A percentile compares a stretch with the other conserved stretches of the same genome.
Conservation (phyloP, 2,797 vertebrate genomes). For the Pangasius djambal region DNA sequence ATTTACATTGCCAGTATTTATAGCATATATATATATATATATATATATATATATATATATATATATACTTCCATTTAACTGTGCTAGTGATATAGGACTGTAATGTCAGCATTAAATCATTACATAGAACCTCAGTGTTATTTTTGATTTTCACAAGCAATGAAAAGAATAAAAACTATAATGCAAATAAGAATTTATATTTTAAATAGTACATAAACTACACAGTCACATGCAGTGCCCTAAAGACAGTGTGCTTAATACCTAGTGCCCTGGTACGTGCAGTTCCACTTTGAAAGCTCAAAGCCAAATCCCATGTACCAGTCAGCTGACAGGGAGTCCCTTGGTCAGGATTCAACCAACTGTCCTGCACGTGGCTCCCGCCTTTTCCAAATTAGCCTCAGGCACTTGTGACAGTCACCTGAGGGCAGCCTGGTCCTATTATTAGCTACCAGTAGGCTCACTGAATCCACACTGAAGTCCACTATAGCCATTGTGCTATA, state of each 20-base stretch:
- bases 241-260: not conserved
- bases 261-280: constrained; percentile 1
- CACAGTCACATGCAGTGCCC: not conserved
- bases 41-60: too few species aligned
- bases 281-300: not conserved
- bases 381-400: constrained; percentile 1
- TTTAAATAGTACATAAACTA: not conserved
- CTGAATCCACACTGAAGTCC: not conserved
- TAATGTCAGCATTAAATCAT: not conserved
- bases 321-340: constrained; percentile 33
- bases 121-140: not conserved
- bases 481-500: not conserved
- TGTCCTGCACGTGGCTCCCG: constrained; percentile 30
- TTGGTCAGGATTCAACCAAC: constrained; percentile 6
- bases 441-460: not conserved
- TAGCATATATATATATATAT: not conserved
- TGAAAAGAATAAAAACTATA: not conserved
- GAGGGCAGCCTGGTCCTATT: not conserved
- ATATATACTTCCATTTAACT: not conserved
- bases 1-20: not conserved
- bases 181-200: not conserved
- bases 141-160: not conserved
- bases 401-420: constrained; percentile 42
- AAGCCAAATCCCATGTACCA: not conserved
- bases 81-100: not conserved